Percentiles rank a stretch among this genome's conserved stretches.
These are phyloP conservation scores for Ammodytes dubius DNA, from an alignment of 2,113 vertebrate genomes.

Conservation along the genomic window DNA sequence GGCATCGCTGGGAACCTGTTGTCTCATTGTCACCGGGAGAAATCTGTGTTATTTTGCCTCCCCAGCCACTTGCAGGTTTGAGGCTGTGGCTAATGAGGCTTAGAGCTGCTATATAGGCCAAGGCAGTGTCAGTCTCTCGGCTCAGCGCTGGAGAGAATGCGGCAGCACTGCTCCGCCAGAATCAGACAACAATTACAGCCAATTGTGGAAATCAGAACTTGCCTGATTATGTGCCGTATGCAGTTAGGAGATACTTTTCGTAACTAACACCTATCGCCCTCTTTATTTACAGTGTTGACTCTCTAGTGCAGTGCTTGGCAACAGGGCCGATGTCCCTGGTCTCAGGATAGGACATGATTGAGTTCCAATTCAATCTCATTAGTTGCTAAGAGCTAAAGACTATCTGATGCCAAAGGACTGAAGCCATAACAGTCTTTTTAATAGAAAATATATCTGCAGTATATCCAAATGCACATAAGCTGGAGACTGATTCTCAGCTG, in stretches of 20 bases:
- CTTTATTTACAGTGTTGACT: slow-evolving; percentile 23
- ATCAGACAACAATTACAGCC: slow-evolving; percentile 69
- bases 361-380: slow-evolving; percentile 31
- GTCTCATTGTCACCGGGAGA: slow-evolving; percentile 65
- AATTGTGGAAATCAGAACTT: slow-evolving; percentile 42
- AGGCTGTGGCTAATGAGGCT: slow-evolving; percentile 76
- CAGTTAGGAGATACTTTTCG: slow-evolving; percentile 28
- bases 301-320: not conserved
- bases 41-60: slow-evolving; percentile 63
- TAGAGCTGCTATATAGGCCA: slow-evolving; percentile 69
- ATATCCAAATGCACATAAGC: slow-evolving; percentile 36
- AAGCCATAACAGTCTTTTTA: not conserved
- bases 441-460: not conserved
- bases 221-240: slow-evolving; percentile 15
- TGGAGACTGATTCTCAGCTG: slow-evolving; percentile 22
- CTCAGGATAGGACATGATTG: slow-evolving; percentile 18
- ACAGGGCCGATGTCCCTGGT: slow-evolving; percentile 6
- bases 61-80: slow-evolving; percentile 63
- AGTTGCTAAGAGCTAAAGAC: slow-evolving; percentile 20
- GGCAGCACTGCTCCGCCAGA: slow-evolving; percentile 50
- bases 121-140: slow-evolving; percentile 60
- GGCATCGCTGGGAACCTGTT: slow-evolving; percentile 58
- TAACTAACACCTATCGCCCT: slow-evolving; percentile 6
- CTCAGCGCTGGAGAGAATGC: slow-evolving; percentile 51
- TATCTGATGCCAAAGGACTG: slow-evolving; percentile 1